phyloP scores from a whole-genome alignment of 1,140 invertebrate genomes.

The Ericerus pela region DNA sequence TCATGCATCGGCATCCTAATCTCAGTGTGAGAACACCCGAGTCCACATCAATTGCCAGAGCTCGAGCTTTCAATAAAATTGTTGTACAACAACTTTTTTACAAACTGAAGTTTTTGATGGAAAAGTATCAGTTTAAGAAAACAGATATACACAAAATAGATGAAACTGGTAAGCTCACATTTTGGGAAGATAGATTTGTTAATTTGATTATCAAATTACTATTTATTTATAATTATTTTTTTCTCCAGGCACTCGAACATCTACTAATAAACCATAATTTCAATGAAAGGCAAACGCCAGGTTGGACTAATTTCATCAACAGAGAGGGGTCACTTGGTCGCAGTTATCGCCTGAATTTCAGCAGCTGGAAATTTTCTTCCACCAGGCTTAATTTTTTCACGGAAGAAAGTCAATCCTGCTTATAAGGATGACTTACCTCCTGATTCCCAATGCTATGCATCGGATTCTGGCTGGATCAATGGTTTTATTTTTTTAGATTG shows the following conservation, averaged over 20 bases:
- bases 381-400: slow-evolving; percentile 32
- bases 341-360: slow-evolving; percentile 28
- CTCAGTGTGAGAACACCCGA: slow-evolving; percentile 27
- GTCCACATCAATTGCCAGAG: slow-evolving; percentile 25
- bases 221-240: too few species aligned
- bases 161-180: neutral
- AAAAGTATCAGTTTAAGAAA: neutral
- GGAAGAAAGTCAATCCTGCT: slow-evolving; percentile 29
- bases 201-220: too few species aligned
- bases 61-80: slow-evolving; percentile 27
- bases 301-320: slow-evolving; percentile 32
- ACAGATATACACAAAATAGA: slow-evolving; percentile 1
- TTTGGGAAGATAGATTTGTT: too few species aligned
- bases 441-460: slow-evolving; percentile 29
- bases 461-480: slow-evolving; percentile 28
- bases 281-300: slow-evolving; percentile 30
- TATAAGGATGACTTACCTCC: slow-evolving; percentile 30
- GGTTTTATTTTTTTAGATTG: slow-evolving; percentile 24
- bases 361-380: slow-evolving; percentile 31
- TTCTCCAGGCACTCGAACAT: too few species aligned
- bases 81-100: slow-evolving; percentile 25
- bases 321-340: slow-evolving; percentile 33
- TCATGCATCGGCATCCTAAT: slow-evolving; percentile 24
- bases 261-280: slow-evolving; percentile 21
- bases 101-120: neutral